phyloP scores from a whole-genome alignment of 2,888 invertebrate species.

The Disparrhopalites patrizii region DNA sequence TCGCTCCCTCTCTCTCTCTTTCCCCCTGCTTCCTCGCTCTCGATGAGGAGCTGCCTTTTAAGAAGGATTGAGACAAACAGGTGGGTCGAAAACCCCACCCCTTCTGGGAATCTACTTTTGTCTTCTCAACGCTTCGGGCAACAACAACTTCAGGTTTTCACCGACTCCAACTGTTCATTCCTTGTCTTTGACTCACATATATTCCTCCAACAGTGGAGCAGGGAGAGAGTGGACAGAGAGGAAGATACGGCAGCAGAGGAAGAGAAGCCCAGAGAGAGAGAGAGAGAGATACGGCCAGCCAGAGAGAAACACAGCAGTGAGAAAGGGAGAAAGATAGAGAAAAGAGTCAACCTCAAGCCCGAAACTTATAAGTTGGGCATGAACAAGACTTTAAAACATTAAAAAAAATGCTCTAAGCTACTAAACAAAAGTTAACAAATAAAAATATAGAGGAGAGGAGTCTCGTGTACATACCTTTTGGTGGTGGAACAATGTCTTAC shows the following conservation, averaged over 20 bases:
- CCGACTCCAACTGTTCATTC: constrained; percentile 24
- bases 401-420: constrained; percentile 20
- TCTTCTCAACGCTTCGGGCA: constrained; percentile 27
- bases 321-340: not conserved
- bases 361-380: constrained; percentile 1
- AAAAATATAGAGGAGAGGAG: constrained; percentile 3
- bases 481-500: not conserved
- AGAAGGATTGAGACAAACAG: constrained; percentile 24
- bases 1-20: not conserved
- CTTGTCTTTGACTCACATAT: constrained; percentile 19
- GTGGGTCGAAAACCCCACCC: constrained; percentile 28
- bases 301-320: not conserved
- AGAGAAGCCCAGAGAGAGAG: too few relatives aligned
- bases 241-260: too few relatives aligned
- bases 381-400: constrained; percentile 13
- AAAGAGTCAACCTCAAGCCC: not conserved
- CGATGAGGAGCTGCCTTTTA: constrained; percentile 14
- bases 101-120: constrained; percentile 26
- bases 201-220: too few relatives aligned
- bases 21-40: not conserved
- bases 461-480: not conserved
- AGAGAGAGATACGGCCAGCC: too few relatives aligned
- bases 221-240: too few relatives aligned
- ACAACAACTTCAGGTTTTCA: constrained; percentile 27
- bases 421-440: constrained; percentile 22